Percentiles rank a stretch among this genome's conserved stretches.
Evolutionary conservation across 1,140 invertebrate genomes (phyloP).

Genomic region (Akabosia matsudoensis): DNA sequence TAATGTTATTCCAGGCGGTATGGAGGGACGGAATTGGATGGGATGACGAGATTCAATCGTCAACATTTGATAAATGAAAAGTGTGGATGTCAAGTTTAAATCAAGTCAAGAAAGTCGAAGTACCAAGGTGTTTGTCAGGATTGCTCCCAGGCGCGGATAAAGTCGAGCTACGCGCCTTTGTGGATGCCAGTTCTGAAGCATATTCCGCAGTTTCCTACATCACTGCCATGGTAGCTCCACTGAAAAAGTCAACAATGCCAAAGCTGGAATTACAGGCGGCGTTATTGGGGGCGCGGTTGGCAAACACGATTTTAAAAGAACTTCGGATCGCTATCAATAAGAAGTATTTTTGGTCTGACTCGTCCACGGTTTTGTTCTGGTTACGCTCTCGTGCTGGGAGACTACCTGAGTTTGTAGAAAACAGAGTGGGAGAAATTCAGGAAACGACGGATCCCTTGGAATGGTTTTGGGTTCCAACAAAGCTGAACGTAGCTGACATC

Average conservation of each 20-base stretch:
- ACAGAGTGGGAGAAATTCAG: slow-evolving; percentile 45
- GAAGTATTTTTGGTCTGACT: slow-evolving; percentile 38
- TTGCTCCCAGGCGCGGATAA: not conserved
- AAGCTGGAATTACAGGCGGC: not conserved
- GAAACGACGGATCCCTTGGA: slow-evolving; percentile 17
- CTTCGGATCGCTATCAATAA: not conserved
- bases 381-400: not conserved
- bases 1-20: slow-evolving; percentile 39
- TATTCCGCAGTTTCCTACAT: slow-evolving; percentile 30
- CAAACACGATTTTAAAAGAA: not conserved
- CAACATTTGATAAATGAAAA: slow-evolving; percentile 3
- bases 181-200: slow-evolving; percentile 33
- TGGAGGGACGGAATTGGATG: slow-evolving; percentile 27
- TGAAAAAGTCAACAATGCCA: slow-evolving; percentile 24
- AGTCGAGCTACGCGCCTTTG: slow-evolving; percentile 35
- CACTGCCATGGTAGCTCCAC: slow-evolving; percentile 23
- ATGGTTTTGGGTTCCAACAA: slow-evolving; percentile 42
- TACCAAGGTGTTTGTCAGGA: not conserved
- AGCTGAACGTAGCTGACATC: slow-evolving; percentile 40
- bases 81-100: not conserved
- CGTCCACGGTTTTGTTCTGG: not conserved
- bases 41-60: slow-evolving; percentile 23
- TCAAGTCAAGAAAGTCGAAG: not conserved
- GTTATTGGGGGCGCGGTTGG: not conserved
- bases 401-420: slow-evolving; percentile 39